Evolutionary conservation across 2,113 vertebrate species (phyloP).

Genomic region (Tyrannus savana): DNA sequence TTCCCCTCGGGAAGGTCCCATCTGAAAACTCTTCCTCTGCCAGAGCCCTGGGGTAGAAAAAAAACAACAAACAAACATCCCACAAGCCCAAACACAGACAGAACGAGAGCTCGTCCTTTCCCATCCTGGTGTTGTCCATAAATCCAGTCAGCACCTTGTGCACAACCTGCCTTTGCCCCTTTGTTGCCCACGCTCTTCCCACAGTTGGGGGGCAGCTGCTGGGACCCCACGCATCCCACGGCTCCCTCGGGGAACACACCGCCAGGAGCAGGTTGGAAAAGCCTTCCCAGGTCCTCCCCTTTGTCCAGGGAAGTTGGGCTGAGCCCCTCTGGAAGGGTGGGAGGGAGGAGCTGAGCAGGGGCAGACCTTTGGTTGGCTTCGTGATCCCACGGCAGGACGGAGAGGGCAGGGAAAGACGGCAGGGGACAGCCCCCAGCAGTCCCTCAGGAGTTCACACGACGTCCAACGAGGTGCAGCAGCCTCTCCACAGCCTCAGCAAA

Average conservation of each 20-base stretch:
- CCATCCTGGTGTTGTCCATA: not conserved
- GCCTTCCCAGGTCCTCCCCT: not conserved
- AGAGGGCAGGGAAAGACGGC: not conserved
- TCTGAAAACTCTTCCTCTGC: not conserved
- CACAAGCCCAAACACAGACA: not conserved
- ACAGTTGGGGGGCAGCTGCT: rapidly evolving
- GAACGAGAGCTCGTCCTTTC: not conserved
- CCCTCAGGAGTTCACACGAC: not conserved
- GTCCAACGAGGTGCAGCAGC: conserved; percentile 37
- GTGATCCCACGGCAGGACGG: not conserved
- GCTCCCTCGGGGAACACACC: not conserved
- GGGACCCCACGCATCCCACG: not conserved
- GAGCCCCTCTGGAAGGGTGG: not conserved
- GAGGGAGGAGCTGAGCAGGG: not conserved
- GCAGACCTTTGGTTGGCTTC: conserved; percentile 45
- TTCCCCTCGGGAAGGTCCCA: not conserved
- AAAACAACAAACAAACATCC: not conserved
- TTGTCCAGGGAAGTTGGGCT: not conserved
- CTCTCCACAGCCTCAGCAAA: conserved; percentile 8
- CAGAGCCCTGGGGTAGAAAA: not conserved
- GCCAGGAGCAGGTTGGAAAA: not conserved
- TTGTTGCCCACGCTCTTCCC: not conserved
- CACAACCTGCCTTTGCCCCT: not conserved
- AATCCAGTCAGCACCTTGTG: not conserved
- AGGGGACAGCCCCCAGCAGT: not conserved